phyloP scores from a whole-genome alignment of 2,797 vertebrate species.

The Dermochelys coriacea region DNA sequence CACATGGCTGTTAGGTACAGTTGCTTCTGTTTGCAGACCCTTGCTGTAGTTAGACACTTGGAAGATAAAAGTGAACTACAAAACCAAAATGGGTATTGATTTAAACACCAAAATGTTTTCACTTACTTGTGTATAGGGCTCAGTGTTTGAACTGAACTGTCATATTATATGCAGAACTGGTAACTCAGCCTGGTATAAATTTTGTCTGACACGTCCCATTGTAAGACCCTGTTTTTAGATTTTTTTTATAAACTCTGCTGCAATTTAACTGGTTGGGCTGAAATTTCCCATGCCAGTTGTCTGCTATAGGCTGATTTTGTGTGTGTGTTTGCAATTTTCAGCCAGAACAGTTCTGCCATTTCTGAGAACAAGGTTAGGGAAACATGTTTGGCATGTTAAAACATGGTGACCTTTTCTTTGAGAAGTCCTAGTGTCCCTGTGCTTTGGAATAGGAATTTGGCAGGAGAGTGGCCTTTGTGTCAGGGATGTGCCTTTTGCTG shows the following conservation, averaged over 20 bases:
- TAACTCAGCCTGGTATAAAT: not conserved
- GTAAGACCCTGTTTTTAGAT: not conserved
- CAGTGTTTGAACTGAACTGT: not conserved
- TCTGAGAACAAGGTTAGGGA: not conserved
- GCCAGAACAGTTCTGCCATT: not conserved
- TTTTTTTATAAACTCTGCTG: not conserved
- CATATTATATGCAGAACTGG: not conserved
- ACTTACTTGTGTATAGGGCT: not conserved
- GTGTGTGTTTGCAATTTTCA: not conserved
- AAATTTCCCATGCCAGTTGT: not conserved
- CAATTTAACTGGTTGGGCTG: not conserved
- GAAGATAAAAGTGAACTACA: not conserved
- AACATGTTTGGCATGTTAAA: not conserved
- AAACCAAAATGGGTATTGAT: not conserved
- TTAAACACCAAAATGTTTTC: not conserved
- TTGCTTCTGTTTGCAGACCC: conserved; percentile 13
- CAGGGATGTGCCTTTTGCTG: not conserved
- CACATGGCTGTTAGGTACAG: not conserved
- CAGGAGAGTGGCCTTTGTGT: not conserved
- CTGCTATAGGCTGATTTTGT: not conserved
- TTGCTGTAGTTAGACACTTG: not conserved
- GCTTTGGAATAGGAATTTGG: not conserved
- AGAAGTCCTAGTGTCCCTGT: not conserved
- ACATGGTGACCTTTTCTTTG: not conserved
- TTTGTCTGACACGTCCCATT: not conserved